Evolutionary conservation across 2,888 invertebrate genomes (phyloP).

Genomic region (Lasioglossum marginatum): DNA sequence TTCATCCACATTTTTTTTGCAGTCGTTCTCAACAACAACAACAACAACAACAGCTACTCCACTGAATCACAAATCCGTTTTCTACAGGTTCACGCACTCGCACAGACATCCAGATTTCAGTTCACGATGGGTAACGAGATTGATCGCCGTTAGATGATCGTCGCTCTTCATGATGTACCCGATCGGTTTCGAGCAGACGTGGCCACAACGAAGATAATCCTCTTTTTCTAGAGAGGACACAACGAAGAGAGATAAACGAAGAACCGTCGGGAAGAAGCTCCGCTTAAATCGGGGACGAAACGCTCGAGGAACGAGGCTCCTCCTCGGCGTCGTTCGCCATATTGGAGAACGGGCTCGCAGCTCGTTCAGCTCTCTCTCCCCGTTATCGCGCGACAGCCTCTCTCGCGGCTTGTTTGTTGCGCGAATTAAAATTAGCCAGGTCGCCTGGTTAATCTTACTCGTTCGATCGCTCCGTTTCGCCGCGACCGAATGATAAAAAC

Average conservation of each 20-base stretch:
- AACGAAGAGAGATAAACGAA: too few species aligned
- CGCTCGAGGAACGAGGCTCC: slow-evolving; percentile 13
- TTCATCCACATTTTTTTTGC: slow-evolving; percentile 70
- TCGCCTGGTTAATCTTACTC: slow-evolving; percentile 62
- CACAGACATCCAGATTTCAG: background rate
- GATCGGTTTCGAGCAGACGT: background rate
- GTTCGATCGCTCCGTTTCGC: slow-evolving; percentile 49
- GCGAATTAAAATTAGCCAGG: slow-evolving; percentile 71
- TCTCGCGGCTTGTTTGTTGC: slow-evolving; percentile 65
- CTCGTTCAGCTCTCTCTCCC: background rate
- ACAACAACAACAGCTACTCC: background rate
- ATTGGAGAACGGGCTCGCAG: slow-evolving; percentile 43
- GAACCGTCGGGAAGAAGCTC: background rate
- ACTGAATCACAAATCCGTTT: background rate
- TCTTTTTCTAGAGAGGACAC: background rate
- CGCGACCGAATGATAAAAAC: slow-evolving; percentile 51
- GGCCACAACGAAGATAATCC: background rate
- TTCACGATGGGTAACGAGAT: background rate
- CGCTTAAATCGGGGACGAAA: background rate
- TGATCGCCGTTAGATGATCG: slow-evolving; percentile 16
- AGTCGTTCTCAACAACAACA: background rate
- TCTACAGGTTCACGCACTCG: slow-evolving; percentile 13
- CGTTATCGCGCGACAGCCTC: slow-evolving; percentile 62
- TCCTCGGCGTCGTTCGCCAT: slow-evolving; percentile 54
- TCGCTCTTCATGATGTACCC: background rate